Evolutionary conservation across 1,140 invertebrate genomes (phyloP), one percentile per base, ranked within the genome.

Genomic region (Drosophila sechellia): DNA sequence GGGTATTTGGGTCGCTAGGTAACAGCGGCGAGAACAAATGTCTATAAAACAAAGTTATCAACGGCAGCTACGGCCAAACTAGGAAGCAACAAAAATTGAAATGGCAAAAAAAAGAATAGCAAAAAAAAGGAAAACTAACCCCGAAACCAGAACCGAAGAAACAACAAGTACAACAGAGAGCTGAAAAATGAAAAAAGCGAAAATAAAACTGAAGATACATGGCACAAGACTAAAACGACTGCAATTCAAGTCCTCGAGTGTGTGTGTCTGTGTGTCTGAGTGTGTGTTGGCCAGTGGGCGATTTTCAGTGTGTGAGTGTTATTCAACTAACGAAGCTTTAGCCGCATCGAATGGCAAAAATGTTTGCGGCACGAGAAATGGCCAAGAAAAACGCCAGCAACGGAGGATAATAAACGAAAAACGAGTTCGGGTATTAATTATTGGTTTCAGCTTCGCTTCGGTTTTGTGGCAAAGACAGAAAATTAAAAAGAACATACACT

Each of bases 21-120:
- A 81, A 81, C 79, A 81, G 75, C 79, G 74, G 73, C 72, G 79
- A 81, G 79, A 81, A 81, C 79, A 81, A 81, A 81, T 81, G 79
- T 81, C 78, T 81, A 81, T 81, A 81, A 81, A 81, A 81, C 78
- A 81, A 81, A 81, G 79, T 81, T 81, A 81, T 81, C 79, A 81
- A 81, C 76, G 71, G 76, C 77, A 79, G 76, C 60, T 48, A 57
- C 64, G 49, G 58, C 58, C 64, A 42, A 50, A 72, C 46, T 54
- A 65, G 35, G 52, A 58, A 58, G 53, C 63, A 50, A 52, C 55
- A 66, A 54, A 72, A 54, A 25, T 34, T 12, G 35, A 45, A 40
- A 57, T 40, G 12, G 40, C 25, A 39, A 64, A 68, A 68, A 20
- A 42, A 49, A 46, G 17, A 17, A 17, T 17, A 17, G 17, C 17